Conservation (phyloP, 2,888 invertebrate genomes). For the Volucella inflata region DNA sequence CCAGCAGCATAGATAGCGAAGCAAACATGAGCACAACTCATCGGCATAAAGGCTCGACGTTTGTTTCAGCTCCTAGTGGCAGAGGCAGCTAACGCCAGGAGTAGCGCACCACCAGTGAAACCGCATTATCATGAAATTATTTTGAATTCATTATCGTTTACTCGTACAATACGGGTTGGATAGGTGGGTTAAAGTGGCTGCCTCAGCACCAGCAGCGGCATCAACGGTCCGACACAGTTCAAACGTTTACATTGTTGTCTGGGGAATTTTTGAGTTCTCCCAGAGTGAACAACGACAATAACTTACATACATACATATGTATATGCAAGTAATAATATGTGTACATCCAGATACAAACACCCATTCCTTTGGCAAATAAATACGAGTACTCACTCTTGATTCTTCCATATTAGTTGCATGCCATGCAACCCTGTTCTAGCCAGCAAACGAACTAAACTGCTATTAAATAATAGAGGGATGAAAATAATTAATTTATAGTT, state of each 20-base stretch:
- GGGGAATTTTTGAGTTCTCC: conserved; percentile 49
- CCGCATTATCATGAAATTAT: conserved; percentile 69
- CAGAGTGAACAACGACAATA: not conserved
- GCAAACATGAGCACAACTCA: conserved; percentile 23
- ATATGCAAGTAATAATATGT: conserved; percentile 52
- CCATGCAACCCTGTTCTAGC: not conserved
- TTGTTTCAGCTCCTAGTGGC: conserved; percentile 1
- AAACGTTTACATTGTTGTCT: conserved; percentile 65
- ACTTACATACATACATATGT: conserved; percentile 35
- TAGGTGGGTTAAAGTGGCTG: not conserved
- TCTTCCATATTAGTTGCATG: not conserved
- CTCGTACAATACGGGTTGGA: conserved; percentile 51
- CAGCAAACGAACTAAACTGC: conserved; percentile 43
- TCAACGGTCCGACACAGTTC: conserved; percentile 26
- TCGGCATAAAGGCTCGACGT: conserved; percentile 44
- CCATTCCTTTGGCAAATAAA: conserved; percentile 27
- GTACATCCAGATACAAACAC: conserved; percentile 48
- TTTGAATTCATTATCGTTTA: conserved; percentile 67
- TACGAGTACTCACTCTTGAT: no score
- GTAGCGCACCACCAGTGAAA: conserved; percentile 41
- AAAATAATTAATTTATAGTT: conserved; percentile 69
- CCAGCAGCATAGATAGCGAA: conserved; percentile 17
- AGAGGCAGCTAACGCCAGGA: conserved; percentile 13
- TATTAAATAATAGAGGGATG: conserved; percentile 66
- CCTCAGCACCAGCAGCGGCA: not conserved